A percentile compares a stretch with the other conserved stretches of the same genome.
Evolutionary conservation across 2,888 invertebrate species (phyloP).

Genomic region (Dynastes tityus): DNA sequence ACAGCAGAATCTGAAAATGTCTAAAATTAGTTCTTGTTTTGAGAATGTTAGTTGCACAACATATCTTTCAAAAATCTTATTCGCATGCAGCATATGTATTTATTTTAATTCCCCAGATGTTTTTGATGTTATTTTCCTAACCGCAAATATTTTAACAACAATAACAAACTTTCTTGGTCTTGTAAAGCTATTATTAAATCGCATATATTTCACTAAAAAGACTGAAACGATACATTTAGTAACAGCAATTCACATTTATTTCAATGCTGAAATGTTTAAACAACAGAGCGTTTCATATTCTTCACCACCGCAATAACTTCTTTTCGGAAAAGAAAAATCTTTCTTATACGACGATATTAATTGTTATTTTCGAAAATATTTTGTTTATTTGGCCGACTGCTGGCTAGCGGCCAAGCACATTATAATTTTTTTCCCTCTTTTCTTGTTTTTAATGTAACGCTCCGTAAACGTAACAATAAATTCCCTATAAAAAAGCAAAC

Average conservation of each 20-base stretch:
- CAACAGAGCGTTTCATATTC: constrained; percentile 2
- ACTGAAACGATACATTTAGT: neutral
- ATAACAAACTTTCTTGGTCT: neutral
- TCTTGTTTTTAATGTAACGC: constrained; percentile 10
- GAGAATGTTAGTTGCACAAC: too few species aligned
- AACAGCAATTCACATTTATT: neutral
- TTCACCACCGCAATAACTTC: constrained; percentile 3
- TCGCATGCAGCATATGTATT: too few species aligned
- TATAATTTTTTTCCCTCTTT: neutral
- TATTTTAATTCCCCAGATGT: too few species aligned
- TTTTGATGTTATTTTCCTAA: too few species aligned
- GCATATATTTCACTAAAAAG: neutral
- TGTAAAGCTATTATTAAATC: neutral
- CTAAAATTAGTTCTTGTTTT: too few species aligned
- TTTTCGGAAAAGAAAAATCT: constrained; percentile 14
- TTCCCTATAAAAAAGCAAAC: constrained; percentile 19
- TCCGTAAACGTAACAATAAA: constrained; percentile 32
- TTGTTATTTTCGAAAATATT: constrained; percentile 27
- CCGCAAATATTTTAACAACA: too few species aligned
- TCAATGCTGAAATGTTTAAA: constrained; percentile 17
- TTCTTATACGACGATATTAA: constrained; percentile 29
- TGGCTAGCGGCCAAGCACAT: constrained; percentile 12
- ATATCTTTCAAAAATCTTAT: too few species aligned
- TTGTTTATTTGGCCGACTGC: constrained; percentile 28
- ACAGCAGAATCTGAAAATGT: too few species aligned